phyloP scores from a whole-genome alignment of 2,113 vertebrate species.

The Chamaea fasciata region DNA sequence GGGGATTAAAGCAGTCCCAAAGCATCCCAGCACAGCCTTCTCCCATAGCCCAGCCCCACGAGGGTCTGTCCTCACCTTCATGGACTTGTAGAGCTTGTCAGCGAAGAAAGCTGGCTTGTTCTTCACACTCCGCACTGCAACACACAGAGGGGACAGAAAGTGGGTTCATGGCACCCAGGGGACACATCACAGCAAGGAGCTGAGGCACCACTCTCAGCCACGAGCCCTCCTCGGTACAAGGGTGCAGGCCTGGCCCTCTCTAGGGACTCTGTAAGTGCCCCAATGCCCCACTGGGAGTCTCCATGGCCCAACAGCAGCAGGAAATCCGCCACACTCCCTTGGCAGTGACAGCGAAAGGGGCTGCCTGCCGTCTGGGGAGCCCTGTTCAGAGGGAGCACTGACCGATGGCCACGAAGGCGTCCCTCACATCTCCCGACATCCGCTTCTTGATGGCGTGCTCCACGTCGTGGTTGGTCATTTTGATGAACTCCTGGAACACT shows the following conservation, averaged over 20 bases:
- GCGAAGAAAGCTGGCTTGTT: conserved; percentile 93
- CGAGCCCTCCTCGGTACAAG: neutral
- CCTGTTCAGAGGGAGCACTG: neutral
- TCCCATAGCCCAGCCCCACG: neutral
- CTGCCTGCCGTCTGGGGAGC: neutral
- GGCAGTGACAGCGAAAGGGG: neutral
- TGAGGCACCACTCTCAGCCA: neutral
- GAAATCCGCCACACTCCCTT: neutral
- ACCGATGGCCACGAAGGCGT: conserved; percentile 89
- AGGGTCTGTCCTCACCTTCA: conserved; percentile 81
- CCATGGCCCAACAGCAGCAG: neutral
- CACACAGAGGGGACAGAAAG: neutral
- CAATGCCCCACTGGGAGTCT: rapidly evolving
- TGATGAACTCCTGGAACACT: conserved; percentile 98
- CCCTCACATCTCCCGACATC: conserved; percentile 89
- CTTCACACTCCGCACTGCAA: conserved; percentile 90
- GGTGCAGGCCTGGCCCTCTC: neutral
- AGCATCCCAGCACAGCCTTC: neutral
- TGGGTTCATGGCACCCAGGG: neutral
- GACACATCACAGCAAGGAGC: neutral
- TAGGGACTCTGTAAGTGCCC: neutral
- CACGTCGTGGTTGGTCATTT: conserved; percentile 89
- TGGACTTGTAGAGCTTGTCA: conserved; percentile 94
- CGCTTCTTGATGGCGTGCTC: conserved; percentile 94
- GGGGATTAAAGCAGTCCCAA: neutral